Evolutionary conservation across 2,113 vertebrate genomes (phyloP).

Genomic region (Callipepla squamata): DNA sequence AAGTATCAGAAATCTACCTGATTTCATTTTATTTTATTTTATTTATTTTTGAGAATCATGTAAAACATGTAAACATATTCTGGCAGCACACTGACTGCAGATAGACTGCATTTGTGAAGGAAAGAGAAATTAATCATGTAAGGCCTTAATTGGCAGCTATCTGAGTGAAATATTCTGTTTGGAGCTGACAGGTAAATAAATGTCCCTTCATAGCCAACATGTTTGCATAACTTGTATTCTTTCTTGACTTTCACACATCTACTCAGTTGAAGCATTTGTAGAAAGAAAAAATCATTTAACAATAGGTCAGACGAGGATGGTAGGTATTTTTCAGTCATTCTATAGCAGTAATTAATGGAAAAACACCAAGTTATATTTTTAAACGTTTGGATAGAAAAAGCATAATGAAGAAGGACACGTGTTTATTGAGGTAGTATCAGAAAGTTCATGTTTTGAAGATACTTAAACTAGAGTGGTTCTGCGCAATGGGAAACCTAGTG

Average conservation of each 20-base stretch:
- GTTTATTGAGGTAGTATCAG: background rate
- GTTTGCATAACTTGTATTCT: background rate
- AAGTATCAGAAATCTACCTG: background rate
- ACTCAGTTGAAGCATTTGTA: background rate
- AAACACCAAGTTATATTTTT: background rate
- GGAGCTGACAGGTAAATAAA: background rate
- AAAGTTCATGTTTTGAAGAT: background rate
- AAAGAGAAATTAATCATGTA: background rate
- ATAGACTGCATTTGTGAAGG: background rate
- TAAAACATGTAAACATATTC: background rate
- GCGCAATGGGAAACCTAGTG: background rate
- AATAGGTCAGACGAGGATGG: background rate
- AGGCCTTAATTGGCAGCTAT: background rate
- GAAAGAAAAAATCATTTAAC: background rate
- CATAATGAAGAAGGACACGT: background rate
- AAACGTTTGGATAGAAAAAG: background rate
- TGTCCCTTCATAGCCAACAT: background rate
- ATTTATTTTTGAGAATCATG: background rate
- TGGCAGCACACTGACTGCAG: background rate
- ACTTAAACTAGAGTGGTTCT: background rate
- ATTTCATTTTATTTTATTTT: too few species aligned
- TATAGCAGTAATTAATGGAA: background rate
- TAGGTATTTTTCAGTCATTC: background rate
- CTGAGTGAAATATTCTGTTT: background rate
- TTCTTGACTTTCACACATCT: background rate